Percentiles rank a stretch among this genome's conserved stretches.
phyloP scores from a whole-genome alignment of 2,797 vertebrate genomes.

The Syndactyla subalaris region DNA sequence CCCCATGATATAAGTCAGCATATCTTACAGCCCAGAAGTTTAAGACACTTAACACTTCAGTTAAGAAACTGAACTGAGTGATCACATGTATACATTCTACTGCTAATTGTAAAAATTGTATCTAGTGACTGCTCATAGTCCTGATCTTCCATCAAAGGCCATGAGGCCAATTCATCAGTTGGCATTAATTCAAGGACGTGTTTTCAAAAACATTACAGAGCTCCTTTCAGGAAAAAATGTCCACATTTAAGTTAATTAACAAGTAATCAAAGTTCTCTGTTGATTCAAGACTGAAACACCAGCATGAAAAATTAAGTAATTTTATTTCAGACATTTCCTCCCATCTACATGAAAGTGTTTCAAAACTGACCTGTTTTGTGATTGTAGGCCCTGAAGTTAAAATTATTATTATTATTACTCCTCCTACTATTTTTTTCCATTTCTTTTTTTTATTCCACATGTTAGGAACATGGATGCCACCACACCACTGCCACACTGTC shows the following conservation, averaged over 20 bases:
- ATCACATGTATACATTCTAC: neutral
- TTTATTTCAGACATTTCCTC: neutral
- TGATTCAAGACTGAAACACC: neutral
- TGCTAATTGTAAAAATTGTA: neutral
- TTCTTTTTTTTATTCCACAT: neutral
- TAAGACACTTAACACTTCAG: no score
- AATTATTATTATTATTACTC: neutral
- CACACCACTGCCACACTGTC: neutral
- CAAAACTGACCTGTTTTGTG: neutral
- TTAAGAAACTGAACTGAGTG: neutral
- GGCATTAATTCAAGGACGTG: neutral
- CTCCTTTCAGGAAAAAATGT: neutral
- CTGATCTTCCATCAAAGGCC: neutral
- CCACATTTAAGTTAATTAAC: neutral
- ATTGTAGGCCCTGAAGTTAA: neutral
- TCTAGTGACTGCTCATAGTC: neutral
- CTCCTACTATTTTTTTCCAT: no score
- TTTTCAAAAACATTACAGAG: neutral
- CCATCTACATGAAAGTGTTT: neutral
- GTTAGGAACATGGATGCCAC: neutral
- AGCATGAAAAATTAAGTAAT: neutral
- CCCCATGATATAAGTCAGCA: neutral
- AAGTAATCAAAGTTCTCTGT: neutral
- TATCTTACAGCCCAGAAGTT: neutral
- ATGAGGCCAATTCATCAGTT: neutral